Base-by-base conservation (phyloP, 2,888 invertebrate species). In the Rhodophaea formosa region DNA sequence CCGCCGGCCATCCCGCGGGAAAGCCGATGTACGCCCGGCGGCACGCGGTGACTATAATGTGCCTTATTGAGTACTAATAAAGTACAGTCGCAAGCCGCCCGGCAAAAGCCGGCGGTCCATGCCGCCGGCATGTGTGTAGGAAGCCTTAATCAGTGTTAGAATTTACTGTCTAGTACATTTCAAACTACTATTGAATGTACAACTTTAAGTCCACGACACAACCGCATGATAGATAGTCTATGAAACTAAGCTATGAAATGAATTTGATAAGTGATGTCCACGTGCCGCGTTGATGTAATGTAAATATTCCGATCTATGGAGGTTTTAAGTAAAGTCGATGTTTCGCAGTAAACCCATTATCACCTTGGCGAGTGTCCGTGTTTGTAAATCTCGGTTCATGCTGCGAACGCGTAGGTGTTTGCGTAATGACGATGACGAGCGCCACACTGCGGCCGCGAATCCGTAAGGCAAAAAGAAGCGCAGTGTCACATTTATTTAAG, bases 291-390 rank as follows among this genome's bases (percentile, higher is more conserved):
- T 35, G 14, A 15, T 49, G 23, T 23, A 49, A n/a, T 51, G 51
- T 51, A 51, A 51, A 51, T 35, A 32, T 49, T 49, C n/a, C 30
- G 8, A 32, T 49, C 12, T 12, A 39, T 39, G 12, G n/a, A 6
- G 32, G 30, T 32, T 32, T 32, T 1, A 39, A 1, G 32, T 35
- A 32, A 12, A 35, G 35, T 35, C 10, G 51, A 2, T 51, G 16
- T 35, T 51, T 51, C 35, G 16, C 35, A 39, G 51, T 35, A 51
- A 39, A 51, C 49, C 35, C 49, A 51, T 47, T 8, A 45, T 14
- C 29, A 45, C 16, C 14, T 32, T 49, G 32, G 32, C 15, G 51
- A 5, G 35, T 35, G 16, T 12, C 17, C 7, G 12, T 51, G 17
- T 35, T 35, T 35, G 35, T 39, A 51, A 51, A 39, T 51, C 49